phyloP scores from a whole-genome alignment of 1,140 invertebrate genomes.

The Pseudomyrmex pallidus region DNA sequence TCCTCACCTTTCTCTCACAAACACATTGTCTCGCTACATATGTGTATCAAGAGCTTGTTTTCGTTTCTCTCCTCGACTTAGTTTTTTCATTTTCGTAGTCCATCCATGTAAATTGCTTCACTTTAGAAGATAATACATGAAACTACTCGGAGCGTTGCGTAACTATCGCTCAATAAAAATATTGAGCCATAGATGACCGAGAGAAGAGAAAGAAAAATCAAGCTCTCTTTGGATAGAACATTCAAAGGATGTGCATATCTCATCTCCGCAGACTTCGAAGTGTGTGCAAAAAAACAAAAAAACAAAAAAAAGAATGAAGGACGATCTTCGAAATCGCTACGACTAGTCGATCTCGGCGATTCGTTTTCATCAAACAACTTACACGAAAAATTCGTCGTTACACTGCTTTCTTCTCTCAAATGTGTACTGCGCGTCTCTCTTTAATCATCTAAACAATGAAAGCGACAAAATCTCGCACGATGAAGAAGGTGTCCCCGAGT shows the following conservation, averaged over 20 bases:
- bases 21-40: slow-evolving; percentile 18
- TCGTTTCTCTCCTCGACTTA: slow-evolving; percentile 15
- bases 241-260: no score
- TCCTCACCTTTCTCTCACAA: background rate
- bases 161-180: slow-evolving; percentile 21
- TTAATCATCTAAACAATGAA: slow-evolving; percentile 83
- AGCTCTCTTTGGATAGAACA: no score
- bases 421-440: slow-evolving; percentile 48
- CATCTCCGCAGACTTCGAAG: background rate
- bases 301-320: slow-evolving; percentile 15
- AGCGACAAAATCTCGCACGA: slow-evolving; percentile 79
- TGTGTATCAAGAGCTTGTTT: slow-evolving; percentile 3
- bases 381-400: slow-evolving; percentile 33
- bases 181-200: slow-evolving; percentile 22
- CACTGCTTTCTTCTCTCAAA: slow-evolving; percentile 21
- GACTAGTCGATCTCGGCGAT: slow-evolving; percentile 14
- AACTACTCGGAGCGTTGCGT: slow-evolving; percentile 35
- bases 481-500: slow-evolving; percentile 64
- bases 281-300: slow-evolving; percentile 7
- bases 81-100: slow-evolving; percentile 11
- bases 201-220: no score
- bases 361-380: background rate
- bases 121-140: slow-evolving; percentile 34
- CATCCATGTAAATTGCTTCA: slow-evolving; percentile 12
- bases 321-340: slow-evolving; percentile 39